Conservation (phyloP, 2,888 invertebrate genomes). For the Chrysolina americana region DNA sequence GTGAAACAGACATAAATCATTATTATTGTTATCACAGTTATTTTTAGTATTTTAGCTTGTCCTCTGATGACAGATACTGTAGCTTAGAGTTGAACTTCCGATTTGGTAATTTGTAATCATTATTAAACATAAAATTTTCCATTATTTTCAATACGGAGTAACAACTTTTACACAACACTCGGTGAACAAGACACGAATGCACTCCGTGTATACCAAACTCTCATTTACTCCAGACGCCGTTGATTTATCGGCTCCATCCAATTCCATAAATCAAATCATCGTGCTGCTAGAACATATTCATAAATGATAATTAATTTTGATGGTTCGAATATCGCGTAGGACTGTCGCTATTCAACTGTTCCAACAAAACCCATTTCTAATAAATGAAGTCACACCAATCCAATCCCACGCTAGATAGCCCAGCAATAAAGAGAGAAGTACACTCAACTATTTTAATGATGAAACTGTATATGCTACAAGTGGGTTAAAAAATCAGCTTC, state of each 20-base stretch:
- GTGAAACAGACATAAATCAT: no score
- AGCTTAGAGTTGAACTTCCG: no score
- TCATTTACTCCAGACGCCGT: conserved; percentile 3
- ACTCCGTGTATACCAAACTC: neutral
- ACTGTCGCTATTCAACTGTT: conserved; percentile 29
- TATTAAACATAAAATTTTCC: no score
- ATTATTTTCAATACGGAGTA: no score
- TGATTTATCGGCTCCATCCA: conserved; percentile 17
- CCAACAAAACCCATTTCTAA: conserved; percentile 17
- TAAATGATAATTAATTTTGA: conserved; percentile 31
- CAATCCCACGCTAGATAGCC: conserved; percentile 21
- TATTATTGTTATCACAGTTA: no score
- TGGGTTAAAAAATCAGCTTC: conserved; percentile 26
- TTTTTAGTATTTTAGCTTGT: no score
- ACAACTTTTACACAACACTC: no score
- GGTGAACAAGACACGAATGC: neutral
- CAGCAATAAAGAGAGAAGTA: conserved; percentile 26
- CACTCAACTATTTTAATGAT: conserved; percentile 24
- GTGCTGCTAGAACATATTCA: conserved; percentile 22
- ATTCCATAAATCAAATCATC: conserved; percentile 21
- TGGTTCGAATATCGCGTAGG: conserved; percentile 30
- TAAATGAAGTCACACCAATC: conserved; percentile 21
- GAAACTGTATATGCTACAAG: conserved; percentile 24
- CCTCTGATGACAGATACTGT: no score
- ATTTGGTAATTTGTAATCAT: no score